Evolutionary conservation across 1,140 invertebrate species (phyloP).

Genomic region (Ceratina australensis): DNA sequence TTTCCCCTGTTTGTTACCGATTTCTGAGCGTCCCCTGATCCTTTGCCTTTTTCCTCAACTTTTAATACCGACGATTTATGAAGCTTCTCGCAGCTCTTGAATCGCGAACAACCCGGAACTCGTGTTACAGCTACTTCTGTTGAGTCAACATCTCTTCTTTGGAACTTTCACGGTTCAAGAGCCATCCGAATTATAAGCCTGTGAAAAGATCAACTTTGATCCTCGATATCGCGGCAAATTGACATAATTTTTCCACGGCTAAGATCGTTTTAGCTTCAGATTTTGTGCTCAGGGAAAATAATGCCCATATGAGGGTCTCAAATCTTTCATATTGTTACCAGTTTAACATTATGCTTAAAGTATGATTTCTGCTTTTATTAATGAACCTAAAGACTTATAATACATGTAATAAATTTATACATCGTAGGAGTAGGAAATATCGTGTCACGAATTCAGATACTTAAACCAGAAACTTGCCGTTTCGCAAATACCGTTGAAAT

Average conservation of each 20-base stretch:
- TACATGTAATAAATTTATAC: too few species aligned
- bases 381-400: too few species aligned
- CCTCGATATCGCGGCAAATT: neutral
- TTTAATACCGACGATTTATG: neutral
- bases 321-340: too few species aligned
- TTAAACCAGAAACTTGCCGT: too few species aligned
- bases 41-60: neutral
- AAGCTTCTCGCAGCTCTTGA: neutral
- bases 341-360: too few species aligned
- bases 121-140: neutral
- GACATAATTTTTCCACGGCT: neutral
- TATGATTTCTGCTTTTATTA: too few species aligned
- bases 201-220: conserved; percentile 1
- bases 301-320: too few species aligned
- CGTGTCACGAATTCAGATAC: too few species aligned
- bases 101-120: neutral
- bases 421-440: too few species aligned
- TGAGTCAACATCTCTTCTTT: neutral
- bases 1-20: conserved; percentile 26
- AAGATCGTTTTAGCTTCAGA: too few species aligned
- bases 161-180: neutral
- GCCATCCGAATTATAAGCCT: neutral
- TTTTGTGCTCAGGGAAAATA: too few species aligned
- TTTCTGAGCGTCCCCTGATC: neutral
- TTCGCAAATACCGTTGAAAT: neutral